A percentile compares a stretch with the other conserved stretches of the same genome.
These are phyloP conservation scores for Plodia interpunctella DNA, from an alignment of 1,140 invertebrate genomes.

Conservation along the genomic window DNA sequence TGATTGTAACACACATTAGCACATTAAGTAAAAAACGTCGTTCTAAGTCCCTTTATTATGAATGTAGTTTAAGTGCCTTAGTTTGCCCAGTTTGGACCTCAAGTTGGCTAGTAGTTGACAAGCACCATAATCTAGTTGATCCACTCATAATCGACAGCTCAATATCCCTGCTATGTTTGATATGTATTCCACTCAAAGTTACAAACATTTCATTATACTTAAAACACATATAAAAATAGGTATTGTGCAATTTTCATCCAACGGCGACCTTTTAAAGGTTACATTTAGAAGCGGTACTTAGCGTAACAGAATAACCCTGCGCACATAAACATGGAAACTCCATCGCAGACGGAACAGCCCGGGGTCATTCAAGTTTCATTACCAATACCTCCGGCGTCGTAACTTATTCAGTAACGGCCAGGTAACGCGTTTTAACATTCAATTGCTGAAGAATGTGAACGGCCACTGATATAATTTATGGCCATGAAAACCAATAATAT, in stretches of 20 bases:
- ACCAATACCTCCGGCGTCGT: constrained; percentile 65
- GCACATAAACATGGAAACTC: constrained; percentile 61
- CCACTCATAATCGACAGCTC: too few relatives aligned
- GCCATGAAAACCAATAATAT: neutral
- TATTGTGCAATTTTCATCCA: constrained; percentile 7
- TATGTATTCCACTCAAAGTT: too few relatives aligned
- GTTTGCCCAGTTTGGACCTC: too few relatives aligned
- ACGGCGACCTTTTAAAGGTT: constrained; percentile 12
- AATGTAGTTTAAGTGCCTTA: too few relatives aligned
- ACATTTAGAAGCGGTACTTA: constrained; percentile 43
- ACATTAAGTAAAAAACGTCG: too few relatives aligned
- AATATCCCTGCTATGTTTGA: too few relatives aligned
- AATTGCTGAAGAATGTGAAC: constrained; percentile 50
- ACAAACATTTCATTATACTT: neutral
- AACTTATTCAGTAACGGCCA: constrained; percentile 71
- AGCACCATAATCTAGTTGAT: too few relatives aligned
- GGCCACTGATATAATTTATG: neutral
- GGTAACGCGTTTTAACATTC: constrained; percentile 71
- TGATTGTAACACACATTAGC: too few relatives aligned
- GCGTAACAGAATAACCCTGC: constrained; percentile 45
- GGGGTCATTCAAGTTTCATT: constrained; percentile 72
- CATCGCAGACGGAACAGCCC: constrained; percentile 48
- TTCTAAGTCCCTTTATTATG: too few relatives aligned
- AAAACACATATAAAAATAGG: neutral
- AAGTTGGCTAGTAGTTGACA: too few relatives aligned